Evolutionary conservation across 2,797 vertebrate genomes (phyloP).

Genomic region (Trachops cirrhosus): DNA sequence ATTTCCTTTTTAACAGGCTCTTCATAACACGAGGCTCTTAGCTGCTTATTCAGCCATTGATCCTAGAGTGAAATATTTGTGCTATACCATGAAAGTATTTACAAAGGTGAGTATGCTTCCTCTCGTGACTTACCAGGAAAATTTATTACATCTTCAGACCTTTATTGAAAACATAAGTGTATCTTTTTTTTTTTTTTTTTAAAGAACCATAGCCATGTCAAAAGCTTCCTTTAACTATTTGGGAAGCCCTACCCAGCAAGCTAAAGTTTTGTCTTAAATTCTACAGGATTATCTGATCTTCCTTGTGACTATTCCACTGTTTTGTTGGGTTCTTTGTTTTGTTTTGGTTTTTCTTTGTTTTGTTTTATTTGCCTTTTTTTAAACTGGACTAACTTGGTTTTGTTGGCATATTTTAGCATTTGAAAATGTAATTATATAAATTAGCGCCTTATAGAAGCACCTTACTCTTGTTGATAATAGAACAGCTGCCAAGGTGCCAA

Average conservation of each 20-base stretch:
- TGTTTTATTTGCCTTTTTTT: neutral
- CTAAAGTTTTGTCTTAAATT: slow-evolving; percentile 4
- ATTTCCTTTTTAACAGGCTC: slow-evolving; percentile 84
- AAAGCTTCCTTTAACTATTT: neutral
- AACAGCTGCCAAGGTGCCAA: too few relatives aligned
- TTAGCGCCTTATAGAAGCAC: neutral
- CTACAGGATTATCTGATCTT: neutral
- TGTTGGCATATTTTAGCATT: slow-evolving; percentile 9
- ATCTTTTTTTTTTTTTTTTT: neutral
- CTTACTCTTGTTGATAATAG: neutral
- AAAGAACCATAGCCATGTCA: neutral
- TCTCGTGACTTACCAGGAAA: neutral
- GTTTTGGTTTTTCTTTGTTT: neutral
- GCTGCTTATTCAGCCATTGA: slow-evolving; percentile 93
- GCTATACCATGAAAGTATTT: slow-evolving; percentile 98
- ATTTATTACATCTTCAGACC: neutral
- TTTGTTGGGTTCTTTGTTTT: neutral
- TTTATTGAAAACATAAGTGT: neutral
- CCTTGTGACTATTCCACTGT: neutral
- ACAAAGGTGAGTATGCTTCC: slow-evolving; percentile 87
- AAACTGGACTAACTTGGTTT: neutral
- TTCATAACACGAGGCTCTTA: slow-evolving; percentile 94
- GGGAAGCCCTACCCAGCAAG: neutral
- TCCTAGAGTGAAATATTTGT: slow-evolving; percentile 92
- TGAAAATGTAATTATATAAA: neutral